Evolutionary conservation across 2,113 vertebrate species (phyloP).

Genomic region (Perognathus longimembris): DNA sequence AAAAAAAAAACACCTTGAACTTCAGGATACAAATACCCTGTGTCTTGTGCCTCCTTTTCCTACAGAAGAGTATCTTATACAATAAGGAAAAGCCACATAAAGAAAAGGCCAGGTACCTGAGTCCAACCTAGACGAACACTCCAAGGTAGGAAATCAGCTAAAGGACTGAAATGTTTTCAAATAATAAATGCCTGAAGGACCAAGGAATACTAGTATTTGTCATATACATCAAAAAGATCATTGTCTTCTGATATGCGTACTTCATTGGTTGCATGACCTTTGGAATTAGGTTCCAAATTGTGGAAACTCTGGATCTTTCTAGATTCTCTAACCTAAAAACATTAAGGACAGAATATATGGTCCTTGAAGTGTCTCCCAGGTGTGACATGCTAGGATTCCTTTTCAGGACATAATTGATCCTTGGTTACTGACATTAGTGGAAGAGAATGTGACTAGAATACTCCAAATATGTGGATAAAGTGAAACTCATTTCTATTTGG

Average conservation of each 20-base stretch:
- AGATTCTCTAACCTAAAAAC: conserved; percentile 21
- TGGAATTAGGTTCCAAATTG: background rate
- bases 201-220: background rate
- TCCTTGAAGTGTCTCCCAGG: background rate
- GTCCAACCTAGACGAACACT: background rate
- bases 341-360: background rate
- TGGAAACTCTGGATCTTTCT: background rate
- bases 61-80: background rate
- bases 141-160: background rate
- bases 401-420: background rate
- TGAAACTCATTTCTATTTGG: conserved; percentile 42
- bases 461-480: background rate
- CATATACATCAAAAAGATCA: background rate
- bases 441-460: conserved; percentile 42
- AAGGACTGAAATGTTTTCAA: background rate
- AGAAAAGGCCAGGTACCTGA: background rate
- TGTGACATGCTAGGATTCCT: background rate
- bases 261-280: background rate
- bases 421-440: conserved; percentile 40
- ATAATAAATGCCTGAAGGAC: background rate
- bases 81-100: background rate
- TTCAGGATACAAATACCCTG: background rate
- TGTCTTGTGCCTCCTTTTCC: background rate
- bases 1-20: background rate
- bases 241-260: background rate